Evolutionary conservation across 2,888 invertebrate genomes (phyloP).

Genomic region (Phortica okadai): DNA sequence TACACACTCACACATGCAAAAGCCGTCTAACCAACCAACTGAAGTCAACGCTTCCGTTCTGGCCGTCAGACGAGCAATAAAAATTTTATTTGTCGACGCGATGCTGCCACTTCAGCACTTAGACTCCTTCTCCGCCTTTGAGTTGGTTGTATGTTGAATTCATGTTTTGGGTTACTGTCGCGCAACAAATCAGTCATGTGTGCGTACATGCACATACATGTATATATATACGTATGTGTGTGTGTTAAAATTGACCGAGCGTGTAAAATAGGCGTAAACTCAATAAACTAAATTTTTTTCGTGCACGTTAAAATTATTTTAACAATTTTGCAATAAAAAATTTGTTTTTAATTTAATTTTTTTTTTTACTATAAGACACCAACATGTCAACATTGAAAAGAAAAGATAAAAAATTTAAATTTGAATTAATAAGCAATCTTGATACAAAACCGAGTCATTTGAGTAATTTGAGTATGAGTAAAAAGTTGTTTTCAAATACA

Average conservation of each 20-base stretch:
- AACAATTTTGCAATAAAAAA: background rate
- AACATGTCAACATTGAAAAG: background rate
- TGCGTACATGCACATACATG: background rate
- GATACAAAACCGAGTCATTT: too few relatives aligned
- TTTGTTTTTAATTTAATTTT: background rate
- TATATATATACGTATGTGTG: background rate
- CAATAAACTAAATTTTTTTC: conserved; percentile 33
- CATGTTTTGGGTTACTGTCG: background rate
- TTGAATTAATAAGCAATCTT: too few relatives aligned
- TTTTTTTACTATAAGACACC: background rate
- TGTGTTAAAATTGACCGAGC: background rate
- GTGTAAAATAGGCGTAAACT: conserved; percentile 32
- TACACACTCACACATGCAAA: background rate
- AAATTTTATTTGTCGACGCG: conserved; percentile 27
- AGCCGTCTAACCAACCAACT: background rate
- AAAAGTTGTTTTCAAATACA: too few relatives aligned
- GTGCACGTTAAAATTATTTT: background rate
- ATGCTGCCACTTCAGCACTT: background rate
- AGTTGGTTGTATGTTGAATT: background rate
- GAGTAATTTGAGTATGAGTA: too few relatives aligned
- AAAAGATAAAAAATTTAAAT: too few relatives aligned
- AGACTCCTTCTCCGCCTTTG: background rate
- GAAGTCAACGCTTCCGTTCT: conserved; percentile 2
- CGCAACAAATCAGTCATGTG: background rate
- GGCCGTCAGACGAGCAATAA: background rate